Evolutionary conservation across 64 coral and sea anemone species (phyloP), one percentile per base, ranked within the genome.

Genomic region (Actinia equina): DNA sequence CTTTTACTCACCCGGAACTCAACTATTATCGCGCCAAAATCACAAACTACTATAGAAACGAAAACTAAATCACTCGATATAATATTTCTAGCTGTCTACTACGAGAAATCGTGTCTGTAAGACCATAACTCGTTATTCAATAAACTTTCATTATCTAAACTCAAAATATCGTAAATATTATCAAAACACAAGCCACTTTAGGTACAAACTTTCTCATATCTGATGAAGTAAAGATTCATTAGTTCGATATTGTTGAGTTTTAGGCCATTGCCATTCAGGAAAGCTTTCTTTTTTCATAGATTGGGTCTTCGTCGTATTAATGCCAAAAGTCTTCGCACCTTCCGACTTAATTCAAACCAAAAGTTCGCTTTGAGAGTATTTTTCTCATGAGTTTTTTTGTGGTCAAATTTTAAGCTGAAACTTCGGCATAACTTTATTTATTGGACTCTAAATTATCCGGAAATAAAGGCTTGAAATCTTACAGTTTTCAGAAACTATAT

Each of bases 371-470:
- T 37, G 30, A 37, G 1, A 65, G 23, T 65, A 65, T 23, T 65
- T 65, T 22, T 23, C 5, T 22, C 1, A 37, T 6, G 4, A 49
- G 46, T 49, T 49, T 49, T 49, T 49, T 49, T 49, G 4, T 6
- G 7, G 4, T 49, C 46, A 49, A 49, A 8, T 49, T 49, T 49
- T 49, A 49, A 49, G 63, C 69, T 74, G 69, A 74, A 74, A 74
- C 69, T 57, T 74, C 23, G 9, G n/a, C 25, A 74, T 57, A 74
- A 41, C 69, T 74, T 74, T 74, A 74, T 74, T 26, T 9, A 30
- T 74, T 37, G 69, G 69, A 74, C 69, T 74, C 10, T 10, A 74
- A 74, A 74, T 74, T 69, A 74, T 74, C n/a, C 69, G 69, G 26
- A 74, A 74, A 74, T 41, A 74, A 14, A 74, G 62, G 5, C 62